Evolutionary conservation across 2,113 vertebrate genomes (phyloP).

Genomic region (Arvicanthis niloticus): DNA sequence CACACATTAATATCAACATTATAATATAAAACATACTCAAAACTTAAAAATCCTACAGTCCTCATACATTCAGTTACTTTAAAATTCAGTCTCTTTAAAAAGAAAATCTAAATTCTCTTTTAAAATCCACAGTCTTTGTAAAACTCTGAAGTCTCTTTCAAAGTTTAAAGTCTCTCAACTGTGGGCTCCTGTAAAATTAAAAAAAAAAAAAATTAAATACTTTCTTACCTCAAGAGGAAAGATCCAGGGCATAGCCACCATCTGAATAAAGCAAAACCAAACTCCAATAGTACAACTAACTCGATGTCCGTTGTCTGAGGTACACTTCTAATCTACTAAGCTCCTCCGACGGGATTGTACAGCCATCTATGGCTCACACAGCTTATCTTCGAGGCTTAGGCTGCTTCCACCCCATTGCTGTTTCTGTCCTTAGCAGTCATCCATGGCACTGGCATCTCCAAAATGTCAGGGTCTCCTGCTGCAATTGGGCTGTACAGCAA

Average conservation of each 20-base stretch:
- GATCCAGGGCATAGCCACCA: not conserved
- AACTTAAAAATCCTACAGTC: not conserved
- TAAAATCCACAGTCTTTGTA: not conserved
- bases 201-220: not conserved
- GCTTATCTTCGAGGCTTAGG: not conserved
- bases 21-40: not conserved
- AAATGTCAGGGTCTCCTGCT: not conserved
- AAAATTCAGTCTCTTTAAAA: not conserved
- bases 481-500: not conserved
- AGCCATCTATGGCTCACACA: not conserved
- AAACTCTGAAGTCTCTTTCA: not conserved
- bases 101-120: not conserved
- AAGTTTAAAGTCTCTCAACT: not conserved
- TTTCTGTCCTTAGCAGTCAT: not conserved
- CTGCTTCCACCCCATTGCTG: not conserved
- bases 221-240: not conserved
- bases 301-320: not conserved
- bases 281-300: not conserved
- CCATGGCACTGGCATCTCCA: not conserved
- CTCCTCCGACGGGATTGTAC: not conserved
- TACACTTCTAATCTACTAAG: not conserved
- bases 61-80: not conserved
- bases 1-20: not conserved
- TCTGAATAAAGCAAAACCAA: not conserved
- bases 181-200: not conserved